Conservation (phyloP, 2,888 invertebrate species). For the Allolobophora icterica region DNA sequence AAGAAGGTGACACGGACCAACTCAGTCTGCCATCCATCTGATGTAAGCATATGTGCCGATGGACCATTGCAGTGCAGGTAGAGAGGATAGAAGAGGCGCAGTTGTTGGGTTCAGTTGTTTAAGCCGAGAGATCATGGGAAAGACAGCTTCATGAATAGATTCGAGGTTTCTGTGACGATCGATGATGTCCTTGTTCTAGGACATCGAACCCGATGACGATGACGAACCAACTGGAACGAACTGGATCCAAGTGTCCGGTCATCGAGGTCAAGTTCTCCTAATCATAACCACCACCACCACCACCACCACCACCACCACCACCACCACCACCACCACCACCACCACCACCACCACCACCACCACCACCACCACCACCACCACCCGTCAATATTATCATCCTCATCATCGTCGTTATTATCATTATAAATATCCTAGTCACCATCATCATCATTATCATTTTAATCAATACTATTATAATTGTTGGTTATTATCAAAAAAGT, state of each 20-base stretch:
- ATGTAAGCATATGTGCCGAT: too few relatives aligned
- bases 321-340: not conserved
- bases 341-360: not conserved
- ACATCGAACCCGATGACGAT: not conserved
- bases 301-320: not conserved
- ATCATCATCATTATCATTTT: not conserved
- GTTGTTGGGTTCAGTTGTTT: too few relatives aligned
- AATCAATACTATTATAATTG: not conserved
- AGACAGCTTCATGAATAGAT: too few relatives aligned
- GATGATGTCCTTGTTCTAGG: not conserved
- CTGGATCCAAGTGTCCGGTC: not conserved
- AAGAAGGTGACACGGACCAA: too few relatives aligned
- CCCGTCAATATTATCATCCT: too few relatives aligned
- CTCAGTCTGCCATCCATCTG: too few relatives aligned
- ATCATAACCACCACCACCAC: not conserved
- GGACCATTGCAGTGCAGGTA: too few relatives aligned
- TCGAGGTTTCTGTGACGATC: too few relatives aligned
- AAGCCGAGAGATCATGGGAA: too few relatives aligned
- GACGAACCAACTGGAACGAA: not conserved
- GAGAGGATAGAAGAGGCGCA: too few relatives aligned
- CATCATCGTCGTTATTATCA: not conserved
- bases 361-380: not conserved
- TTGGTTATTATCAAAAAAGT: not conserved
- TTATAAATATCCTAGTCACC: not conserved
- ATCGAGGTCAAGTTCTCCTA: not conserved